phyloP scores from a whole-genome alignment of 2,113 vertebrate species.

The Paramisgurnus dabryanus region DNA sequence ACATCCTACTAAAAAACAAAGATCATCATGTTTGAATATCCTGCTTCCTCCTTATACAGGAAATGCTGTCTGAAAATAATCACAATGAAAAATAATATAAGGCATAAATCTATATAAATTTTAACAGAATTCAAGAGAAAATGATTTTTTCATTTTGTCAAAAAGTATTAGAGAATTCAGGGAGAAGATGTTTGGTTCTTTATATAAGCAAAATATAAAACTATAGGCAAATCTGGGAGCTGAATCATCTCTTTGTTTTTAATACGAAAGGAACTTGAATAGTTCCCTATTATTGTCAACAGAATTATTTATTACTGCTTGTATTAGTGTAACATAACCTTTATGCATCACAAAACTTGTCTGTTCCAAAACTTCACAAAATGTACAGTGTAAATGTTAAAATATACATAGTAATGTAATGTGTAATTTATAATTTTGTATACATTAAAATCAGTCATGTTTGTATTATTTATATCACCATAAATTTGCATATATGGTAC shows the following conservation, averaged over 20 bases:
- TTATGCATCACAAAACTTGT: no score
- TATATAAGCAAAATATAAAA: no score
- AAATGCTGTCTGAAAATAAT: not conserved
- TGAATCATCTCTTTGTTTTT: no score
- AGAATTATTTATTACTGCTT: no score
- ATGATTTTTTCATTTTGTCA: not conserved
- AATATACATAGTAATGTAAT: not conserved
- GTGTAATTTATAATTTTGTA: not conserved
- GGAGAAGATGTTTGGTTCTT: no score
- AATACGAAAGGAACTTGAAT: no score
- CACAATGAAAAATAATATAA: not conserved
- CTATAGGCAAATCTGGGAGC: no score
- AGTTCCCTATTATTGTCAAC: no score
- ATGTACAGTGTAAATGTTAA: not conserved
- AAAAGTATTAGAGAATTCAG: no score
- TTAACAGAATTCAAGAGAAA: no score
- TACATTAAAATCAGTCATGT: not conserved
- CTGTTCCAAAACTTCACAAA: not conserved
- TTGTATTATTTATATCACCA: not conserved
- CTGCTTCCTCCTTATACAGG: not conserved
- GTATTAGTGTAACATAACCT: no score
- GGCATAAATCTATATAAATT: not conserved
- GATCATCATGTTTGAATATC: not conserved
- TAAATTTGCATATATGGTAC: not conserved
- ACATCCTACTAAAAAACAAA: not conserved